Conservation (phyloP, 1,140 invertebrate species). For the Ceratosolen fusciceps region DNA sequence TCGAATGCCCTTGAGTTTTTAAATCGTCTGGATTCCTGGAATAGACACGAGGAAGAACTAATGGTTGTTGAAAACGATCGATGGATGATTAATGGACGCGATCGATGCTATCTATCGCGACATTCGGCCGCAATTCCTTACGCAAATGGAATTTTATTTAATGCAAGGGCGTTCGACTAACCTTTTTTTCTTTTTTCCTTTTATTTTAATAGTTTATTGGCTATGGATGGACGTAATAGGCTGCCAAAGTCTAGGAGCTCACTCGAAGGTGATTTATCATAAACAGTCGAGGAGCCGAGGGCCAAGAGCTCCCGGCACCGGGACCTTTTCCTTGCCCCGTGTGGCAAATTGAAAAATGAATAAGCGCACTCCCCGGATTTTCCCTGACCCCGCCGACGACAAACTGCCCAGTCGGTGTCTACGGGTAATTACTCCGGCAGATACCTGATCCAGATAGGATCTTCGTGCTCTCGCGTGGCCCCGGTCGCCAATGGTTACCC, state of each 20-base stretch:
- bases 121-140: not conserved
- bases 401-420: constrained; percentile 34
- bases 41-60: too few species aligned
- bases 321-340: not conserved
- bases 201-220: too few species aligned
- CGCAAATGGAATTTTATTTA: not conserved
- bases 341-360: constrained; percentile 12
- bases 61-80: not conserved
- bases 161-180: not conserved
- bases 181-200: too few species aligned
- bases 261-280: constrained; percentile 14
- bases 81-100: not conserved
- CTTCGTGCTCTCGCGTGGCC: not conserved
- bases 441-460: constrained; percentile 50
- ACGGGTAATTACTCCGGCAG: constrained; percentile 51
- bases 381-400: constrained; percentile 19
- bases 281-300: not conserved
- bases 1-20: too few species aligned
- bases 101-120: not conserved
- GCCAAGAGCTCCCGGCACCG: not conserved
- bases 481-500: not conserved
- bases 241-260: not conserved
- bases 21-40: too few species aligned
- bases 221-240: too few species aligned
- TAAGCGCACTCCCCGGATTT: not conserved